phyloP scores from a whole-genome alignment of 2,113 vertebrate species.

The Casuarius casuarius region DNA sequence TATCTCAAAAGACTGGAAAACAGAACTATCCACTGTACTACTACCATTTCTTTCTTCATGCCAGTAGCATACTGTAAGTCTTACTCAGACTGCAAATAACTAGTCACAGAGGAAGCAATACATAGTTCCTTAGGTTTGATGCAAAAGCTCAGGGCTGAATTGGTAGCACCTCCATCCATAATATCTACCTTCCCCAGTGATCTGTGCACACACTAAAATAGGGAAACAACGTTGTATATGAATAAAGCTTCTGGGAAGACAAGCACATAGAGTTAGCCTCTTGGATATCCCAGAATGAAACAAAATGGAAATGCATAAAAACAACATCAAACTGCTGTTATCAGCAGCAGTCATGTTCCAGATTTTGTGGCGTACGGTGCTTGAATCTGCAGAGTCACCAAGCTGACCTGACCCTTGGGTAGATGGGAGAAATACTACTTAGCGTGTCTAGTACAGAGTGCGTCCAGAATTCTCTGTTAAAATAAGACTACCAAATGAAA shows the following conservation, averaged over 20 bases:
- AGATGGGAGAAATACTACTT: neutral
- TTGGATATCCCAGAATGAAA: neutral
- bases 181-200: neutral
- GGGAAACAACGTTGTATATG: neutral
- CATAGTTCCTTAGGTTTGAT: neutral
- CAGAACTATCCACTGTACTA: neutral
- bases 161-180: neutral
- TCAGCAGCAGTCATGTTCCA: neutral
- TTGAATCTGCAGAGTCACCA: neutral
- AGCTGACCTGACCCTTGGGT: neutral
- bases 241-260: neutral
- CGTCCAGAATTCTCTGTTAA: neutral
- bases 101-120: neutral
- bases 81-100: neutral
- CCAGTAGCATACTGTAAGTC: neutral
- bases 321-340: neutral
- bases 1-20: neutral
- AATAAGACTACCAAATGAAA: neutral
- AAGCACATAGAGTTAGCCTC: neutral
- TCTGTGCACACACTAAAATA: neutral
- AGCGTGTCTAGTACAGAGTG: rapidly evolving
- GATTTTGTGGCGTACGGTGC: rapidly evolving
- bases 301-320: neutral
- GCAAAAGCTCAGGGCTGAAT: neutral
- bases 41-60: neutral